phyloP scores from a whole-genome alignment of 2,888 invertebrate genomes.

The Caenorhabditis japonica region DNA sequence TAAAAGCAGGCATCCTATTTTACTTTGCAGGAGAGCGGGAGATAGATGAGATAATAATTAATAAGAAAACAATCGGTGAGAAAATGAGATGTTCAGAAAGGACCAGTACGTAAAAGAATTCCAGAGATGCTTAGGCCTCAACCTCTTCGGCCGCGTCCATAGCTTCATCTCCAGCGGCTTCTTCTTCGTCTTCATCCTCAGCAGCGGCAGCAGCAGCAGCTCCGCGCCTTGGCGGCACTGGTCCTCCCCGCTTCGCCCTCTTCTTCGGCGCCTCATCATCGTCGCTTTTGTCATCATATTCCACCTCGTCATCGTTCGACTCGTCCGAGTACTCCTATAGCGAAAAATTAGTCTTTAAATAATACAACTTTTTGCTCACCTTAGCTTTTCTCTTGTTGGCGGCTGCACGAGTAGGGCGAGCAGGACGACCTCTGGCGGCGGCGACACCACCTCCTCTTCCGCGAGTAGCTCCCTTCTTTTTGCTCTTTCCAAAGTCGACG shows the following conservation, averaged over 20 bases:
- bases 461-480: conserved; percentile 29
- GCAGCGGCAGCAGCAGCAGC: conserved; percentile 15
- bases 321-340: conserved; percentile 58
- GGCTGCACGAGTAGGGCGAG: conserved; percentile 50
- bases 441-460: too few relatives aligned
- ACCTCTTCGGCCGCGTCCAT: conserved; percentile 30
- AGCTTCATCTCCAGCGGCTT: conserved; percentile 4
- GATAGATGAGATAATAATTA: too few relatives aligned
- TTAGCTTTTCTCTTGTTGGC: conserved; percentile 48
- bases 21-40: background rate
- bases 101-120: conserved; percentile 14
- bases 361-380: background rate
- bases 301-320: conserved; percentile 63
- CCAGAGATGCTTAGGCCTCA: conserved; percentile 26
- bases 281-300: conserved; percentile 61
- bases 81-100: conserved; percentile 12
- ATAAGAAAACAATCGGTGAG: too few relatives aligned
- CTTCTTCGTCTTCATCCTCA: conserved; percentile 12
- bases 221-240: conserved; percentile 19
- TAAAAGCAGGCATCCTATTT: background rate
- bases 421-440: conserved; percentile 21
- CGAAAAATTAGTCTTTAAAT: background rate
- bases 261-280: conserved; percentile 53
- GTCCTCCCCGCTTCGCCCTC: conserved; percentile 26
- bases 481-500: conserved; percentile 59